Evolutionary conservation across 1,140 invertebrate species (phyloP), one percentile per base, ranked within the genome.

Genomic region (Oncopodura yosiiana): DNA sequence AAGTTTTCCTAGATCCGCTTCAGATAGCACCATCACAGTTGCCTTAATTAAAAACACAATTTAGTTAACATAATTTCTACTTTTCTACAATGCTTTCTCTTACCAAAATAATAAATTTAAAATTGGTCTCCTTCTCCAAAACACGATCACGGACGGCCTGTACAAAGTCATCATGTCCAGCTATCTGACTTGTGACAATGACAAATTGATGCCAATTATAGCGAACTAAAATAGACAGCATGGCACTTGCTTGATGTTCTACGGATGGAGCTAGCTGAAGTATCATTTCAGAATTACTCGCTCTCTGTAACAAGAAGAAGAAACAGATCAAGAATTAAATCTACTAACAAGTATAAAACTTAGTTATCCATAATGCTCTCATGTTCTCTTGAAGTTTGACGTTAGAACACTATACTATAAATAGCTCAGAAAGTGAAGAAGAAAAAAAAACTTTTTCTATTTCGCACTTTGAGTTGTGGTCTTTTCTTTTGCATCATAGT

Each of bases 131-230:
- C 73, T 86, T 82, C 53, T 84, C 81, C 34, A 81, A 81, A 34
- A 90, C 86, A 56, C 86, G 74, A 67, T 93, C 88, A 34, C 90
- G 72, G 19, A 95, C 83, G 16, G 89, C 87, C 69, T 92, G 87
- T 54, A 94, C 85, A 68, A 97, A 95, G 69, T 95, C 89, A 64
- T 90, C 86, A 70, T 94, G 87, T 0, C 92, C 92, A 16, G 89
- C 89, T 41, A 94, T 91, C 66, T 87, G 82, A 39, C 85, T 88
- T n/a, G 86, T 75, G 24, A 95, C 86, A 46, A 95, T 84, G 56
- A 87, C 87, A 71, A 95, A 94, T 65, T 91, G 85, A 68, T 93
- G 88, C 93, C 93, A 96, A 68, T 94, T 92, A 74, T 97, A 97
- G 44, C 90, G 76, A 69, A 87, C 83, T 64, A 95, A 73, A 63